Base-by-base conservation (phyloP, 2,888 invertebrate genomes). In the Omphaloscelis lunosa region DNA sequence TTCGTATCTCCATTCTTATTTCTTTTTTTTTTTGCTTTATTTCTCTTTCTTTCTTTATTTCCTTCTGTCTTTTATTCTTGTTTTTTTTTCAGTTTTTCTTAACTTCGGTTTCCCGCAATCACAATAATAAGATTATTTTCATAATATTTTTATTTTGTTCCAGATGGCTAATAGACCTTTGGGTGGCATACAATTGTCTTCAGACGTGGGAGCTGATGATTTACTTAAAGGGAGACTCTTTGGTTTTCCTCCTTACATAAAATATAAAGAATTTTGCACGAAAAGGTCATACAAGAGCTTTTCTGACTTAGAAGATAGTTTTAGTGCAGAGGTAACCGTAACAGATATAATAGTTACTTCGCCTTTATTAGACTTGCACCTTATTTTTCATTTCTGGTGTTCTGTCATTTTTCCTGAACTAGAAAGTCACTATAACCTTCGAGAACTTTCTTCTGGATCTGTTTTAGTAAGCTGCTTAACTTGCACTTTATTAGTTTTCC, bases 191-290 rank as follows among this genome's bases (percentile, higher is more conserved):
- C 53, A 20, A 0, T 34, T 74, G 7, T 15, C 80, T 20, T 17
- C 48, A 11, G 82, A 82, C 11, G 65, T 63, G 27, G 41, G 61
- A 15, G 34, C 74, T 3, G 58, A 15, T 0, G 80, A 82, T 58
- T 12, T 82, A 20, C 8, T 15, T 29, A 80, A 77, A 53, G 80
- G 72, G 3, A 74, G 80, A 45, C 61, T 65, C 1, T 77, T 80
- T 12, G 82, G 80, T 41, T 65, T 77, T 2, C 29, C 63, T 23
- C 58, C 77, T 0, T 77, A 82, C 41, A n/a, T 82, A 12, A 72
- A 80, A 34, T 82, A 82, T 68, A 77, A 69, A 69, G 72, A 75
- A 39, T 75, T 45, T 59, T 82, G 68, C 51, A 63, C 68, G 5
- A 72, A 72, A 8, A 48, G 56, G 27, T 27, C 51, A 0, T 72